Conservation (phyloP, 1,140 invertebrate genomes). For the Mamestra configurata region DNA sequence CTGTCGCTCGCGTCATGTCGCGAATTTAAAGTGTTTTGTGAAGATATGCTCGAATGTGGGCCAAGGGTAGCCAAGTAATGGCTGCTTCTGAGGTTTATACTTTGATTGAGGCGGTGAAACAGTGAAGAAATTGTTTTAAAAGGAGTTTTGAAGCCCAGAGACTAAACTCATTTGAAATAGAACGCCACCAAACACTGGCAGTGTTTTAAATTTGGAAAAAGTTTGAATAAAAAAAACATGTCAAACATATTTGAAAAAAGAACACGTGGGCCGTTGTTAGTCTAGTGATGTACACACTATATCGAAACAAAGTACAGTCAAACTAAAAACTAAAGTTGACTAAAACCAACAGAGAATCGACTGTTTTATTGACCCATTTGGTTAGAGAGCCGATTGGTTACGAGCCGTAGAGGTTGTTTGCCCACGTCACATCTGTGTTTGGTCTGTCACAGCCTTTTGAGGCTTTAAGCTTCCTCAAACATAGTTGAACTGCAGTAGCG, state of each 20-base stretch:
- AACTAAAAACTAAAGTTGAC: slow-evolving; percentile 47
- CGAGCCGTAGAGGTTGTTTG: slow-evolving; percentile 69
- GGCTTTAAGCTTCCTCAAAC: slow-evolving; percentile 74
- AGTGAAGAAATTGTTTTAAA: not conserved
- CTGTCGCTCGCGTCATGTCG: slow-evolving; percentile 4
- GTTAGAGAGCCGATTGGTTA: slow-evolving; percentile 66
- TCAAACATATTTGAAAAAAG: slow-evolving; percentile 26
- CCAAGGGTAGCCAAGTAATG: not conserved
- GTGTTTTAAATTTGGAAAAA: not conserved
- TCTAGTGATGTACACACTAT: slow-evolving; percentile 51
- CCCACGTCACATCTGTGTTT: slow-evolving; percentile 81
- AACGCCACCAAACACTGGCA: slow-evolving; percentile 28
- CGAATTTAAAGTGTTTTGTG: slow-evolving; percentile 17
- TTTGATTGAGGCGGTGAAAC: not conserved
- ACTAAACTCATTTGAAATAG: not conserved
- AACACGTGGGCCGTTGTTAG: slow-evolving; percentile 49
- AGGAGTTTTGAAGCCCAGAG: not conserved
- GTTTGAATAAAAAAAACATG: slow-evolving; percentile 36
- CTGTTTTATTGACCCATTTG: slow-evolving; percentile 62
- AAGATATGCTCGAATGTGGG: not conserved
- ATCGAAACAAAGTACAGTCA: slow-evolving; percentile 49
- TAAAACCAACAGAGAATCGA: slow-evolving; percentile 59
- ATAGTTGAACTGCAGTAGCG: slow-evolving; percentile 67
- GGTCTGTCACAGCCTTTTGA: slow-evolving; percentile 76
- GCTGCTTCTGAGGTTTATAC: not conserved